These are phyloP conservation scores for Catharus fuscescens DNA, from an alignment of 2,113 vertebrate species.

Conservation along the genomic window DNA sequence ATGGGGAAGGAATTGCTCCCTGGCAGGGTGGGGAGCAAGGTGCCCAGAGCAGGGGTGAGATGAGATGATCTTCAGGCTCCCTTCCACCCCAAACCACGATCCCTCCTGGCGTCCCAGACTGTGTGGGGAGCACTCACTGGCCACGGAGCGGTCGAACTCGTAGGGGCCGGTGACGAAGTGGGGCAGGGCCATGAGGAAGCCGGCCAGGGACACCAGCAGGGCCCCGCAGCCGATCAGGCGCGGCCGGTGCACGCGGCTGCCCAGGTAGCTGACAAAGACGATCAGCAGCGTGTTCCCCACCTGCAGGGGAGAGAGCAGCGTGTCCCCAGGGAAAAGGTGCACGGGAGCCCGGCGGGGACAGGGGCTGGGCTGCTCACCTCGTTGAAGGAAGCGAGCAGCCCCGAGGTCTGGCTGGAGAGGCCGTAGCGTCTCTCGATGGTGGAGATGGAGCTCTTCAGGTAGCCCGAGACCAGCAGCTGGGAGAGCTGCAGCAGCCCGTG, in stretches of 20 bases:
- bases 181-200: conserved; percentile 85
- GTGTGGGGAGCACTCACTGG: conserved; percentile 74
- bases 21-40: neutral
- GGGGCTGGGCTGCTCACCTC: conserved; percentile 73
- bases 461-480: conserved; percentile 89
- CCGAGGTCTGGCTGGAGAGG: conserved; percentile 89
- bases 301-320: conserved; percentile 59
- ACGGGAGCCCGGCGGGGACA: neutral
- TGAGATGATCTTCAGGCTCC: rapidly evolving
- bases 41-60: neutral
- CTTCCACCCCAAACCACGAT: neutral
- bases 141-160: conserved; percentile 60
- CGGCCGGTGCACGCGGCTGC: conserved; percentile 90
- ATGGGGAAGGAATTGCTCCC: neutral
- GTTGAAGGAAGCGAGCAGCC: conserved; percentile 89
- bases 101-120: too few relatives aligned
- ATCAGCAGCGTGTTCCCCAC: conserved; percentile 92
- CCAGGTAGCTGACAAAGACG: conserved; percentile 91
- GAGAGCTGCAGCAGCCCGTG: conserved; percentile 90
- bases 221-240: conserved; percentile 88
- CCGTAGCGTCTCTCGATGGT: conserved; percentile 93
- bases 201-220: conserved; percentile 82
- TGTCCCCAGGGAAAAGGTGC: neutral
- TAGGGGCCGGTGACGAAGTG: conserved; percentile 87
- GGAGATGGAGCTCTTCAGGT: conserved; percentile 93